Evolutionary conservation across 2,113 vertebrate species (phyloP).

Genomic region (Crotophaga sulcirostris): DNA sequence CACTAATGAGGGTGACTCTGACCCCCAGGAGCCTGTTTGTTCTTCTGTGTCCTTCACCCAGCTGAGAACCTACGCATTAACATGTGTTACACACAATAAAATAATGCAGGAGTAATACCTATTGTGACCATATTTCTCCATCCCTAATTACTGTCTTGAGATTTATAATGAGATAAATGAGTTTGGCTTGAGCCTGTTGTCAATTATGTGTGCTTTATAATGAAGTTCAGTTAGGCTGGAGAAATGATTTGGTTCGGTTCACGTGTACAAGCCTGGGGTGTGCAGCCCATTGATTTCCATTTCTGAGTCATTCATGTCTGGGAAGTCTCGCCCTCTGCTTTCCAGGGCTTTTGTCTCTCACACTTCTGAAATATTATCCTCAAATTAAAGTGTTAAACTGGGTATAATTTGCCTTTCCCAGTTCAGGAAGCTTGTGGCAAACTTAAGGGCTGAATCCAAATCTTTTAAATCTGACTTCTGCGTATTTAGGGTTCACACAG

Average conservation of each 20-base stretch:
- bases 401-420: neutral
- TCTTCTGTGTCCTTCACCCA: neutral
- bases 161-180: neutral
- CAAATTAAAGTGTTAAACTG: neutral
- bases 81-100: neutral
- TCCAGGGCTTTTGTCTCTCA: neutral
- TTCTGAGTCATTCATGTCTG: neutral
- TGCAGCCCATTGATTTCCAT: neutral
- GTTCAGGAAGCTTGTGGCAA: neutral
- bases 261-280: accelerated
- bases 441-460: neutral
- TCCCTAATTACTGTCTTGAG: neutral
- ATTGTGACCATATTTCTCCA: neutral
- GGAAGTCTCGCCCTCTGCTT: neutral
- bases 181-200: neutral
- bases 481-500: neutral
- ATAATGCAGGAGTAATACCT: neutral
- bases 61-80: neutral
- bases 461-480: neutral
- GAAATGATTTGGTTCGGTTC: neutral
- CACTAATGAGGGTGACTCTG: neutral
- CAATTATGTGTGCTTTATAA: neutral
- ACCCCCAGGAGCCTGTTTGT: neutral
- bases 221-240: neutral
- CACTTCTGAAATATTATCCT: neutral